Conservation (phyloP, 2,888 invertebrate genomes). For the Acronicta aceris region DNA sequence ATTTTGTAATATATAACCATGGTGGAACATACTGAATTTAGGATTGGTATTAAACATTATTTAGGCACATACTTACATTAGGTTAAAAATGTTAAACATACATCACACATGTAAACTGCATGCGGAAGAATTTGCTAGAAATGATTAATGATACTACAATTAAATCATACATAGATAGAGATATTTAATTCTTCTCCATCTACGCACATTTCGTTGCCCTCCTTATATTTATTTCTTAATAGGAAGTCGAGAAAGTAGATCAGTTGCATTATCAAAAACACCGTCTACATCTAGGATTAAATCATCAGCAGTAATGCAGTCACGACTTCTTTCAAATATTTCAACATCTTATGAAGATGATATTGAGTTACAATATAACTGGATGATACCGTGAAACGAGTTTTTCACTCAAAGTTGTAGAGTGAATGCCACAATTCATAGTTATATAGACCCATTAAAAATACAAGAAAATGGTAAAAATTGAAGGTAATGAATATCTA, state of each 20-base stretch:
- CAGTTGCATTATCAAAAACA: constrained; percentile 34
- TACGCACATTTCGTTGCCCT: background rate
- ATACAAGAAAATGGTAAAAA: too few relatives aligned
- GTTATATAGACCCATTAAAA: too few relatives aligned
- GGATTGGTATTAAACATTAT: too few relatives aligned
- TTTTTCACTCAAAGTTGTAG: background rate
- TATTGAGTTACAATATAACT: constrained; percentile 19
- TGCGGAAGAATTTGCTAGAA: background rate
- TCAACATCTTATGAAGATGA: constrained; percentile 59
- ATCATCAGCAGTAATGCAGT: constrained; percentile 44
- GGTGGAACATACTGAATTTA: too few relatives aligned
- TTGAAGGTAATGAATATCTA: too few relatives aligned
- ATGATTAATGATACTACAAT: background rate
- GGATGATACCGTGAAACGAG: background rate
- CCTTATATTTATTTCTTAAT: constrained; percentile 5
- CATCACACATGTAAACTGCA: background rate
- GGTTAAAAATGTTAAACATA: background rate
- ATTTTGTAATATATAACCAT: too few relatives aligned
- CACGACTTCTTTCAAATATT: constrained; percentile 55
- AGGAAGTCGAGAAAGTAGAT: constrained; percentile 36
- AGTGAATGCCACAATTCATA: background rate
- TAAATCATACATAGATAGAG: background rate
- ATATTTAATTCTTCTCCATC: background rate
- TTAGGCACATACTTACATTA: too few relatives aligned
- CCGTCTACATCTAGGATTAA: constrained; percentile 29